phyloP scores from a whole-genome alignment of 92 coral and sea anemone genomes.

The Scolanthus callimorphus region DNA sequence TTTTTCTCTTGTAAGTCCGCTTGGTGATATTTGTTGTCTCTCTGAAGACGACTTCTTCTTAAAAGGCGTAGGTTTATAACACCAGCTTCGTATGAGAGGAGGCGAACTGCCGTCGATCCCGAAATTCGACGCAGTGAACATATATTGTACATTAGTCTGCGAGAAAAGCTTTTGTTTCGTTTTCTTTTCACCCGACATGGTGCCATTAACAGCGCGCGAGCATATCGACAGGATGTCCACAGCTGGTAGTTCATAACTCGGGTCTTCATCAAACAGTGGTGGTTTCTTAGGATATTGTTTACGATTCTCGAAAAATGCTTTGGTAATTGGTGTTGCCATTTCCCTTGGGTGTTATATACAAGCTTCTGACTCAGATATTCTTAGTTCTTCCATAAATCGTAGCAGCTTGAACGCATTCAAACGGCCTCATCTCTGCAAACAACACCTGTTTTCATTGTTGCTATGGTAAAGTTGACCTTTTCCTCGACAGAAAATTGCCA shows the following conservation, averaged over 20 bases:
- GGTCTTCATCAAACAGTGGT: neutral
- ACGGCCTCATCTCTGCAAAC: too few species aligned
- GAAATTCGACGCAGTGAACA: slow-evolving; percentile 19
- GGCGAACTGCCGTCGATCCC: slow-evolving; percentile 61
- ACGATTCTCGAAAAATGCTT: slow-evolving; percentile 4
- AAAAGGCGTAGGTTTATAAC: slow-evolving; percentile 13
- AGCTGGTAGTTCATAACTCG: slow-evolving; percentile 6
- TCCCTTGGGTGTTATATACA: too few species aligned
- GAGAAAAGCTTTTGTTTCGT: neutral
- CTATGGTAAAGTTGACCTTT: too few species aligned
- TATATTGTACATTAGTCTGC: neutral
- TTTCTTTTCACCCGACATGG: neutral
- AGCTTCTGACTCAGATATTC: too few species aligned
- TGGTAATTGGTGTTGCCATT: slow-evolving; percentile 15
- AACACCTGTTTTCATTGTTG: too few species aligned
- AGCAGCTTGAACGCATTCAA: too few species aligned
- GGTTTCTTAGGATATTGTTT: neutral
- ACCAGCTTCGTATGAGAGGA: slow-evolving; percentile 43
- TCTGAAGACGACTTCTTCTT: neutral
- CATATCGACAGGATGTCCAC: slow-evolving; percentile 19
- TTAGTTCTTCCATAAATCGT: too few species aligned
- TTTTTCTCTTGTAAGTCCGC: neutral
- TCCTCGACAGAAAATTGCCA: too few species aligned
- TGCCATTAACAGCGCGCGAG: slow-evolving; percentile 1
- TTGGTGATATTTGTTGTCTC: too few species aligned